Base-by-base conservation (phyloP, 2,888 invertebrate genomes). In the Endotricha flammealis region DNA sequence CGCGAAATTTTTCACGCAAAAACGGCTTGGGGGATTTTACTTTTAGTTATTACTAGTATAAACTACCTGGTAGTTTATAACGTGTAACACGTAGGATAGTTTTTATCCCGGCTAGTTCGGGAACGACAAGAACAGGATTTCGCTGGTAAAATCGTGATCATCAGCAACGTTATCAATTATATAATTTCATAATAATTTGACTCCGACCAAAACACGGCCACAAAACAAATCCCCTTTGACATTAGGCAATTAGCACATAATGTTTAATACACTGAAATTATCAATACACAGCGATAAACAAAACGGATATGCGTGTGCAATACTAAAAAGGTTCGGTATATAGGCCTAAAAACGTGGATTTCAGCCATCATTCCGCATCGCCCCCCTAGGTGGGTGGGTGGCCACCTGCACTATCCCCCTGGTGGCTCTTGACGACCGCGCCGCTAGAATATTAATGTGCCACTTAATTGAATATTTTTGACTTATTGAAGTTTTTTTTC, bases 341-440 rank as follows among this genome's bases (percentile, higher is more conserved):
- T 76, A 81, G 82, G 82, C 83, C 82, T 81, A 82, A 83, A 85
- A 85, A 83, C 76, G 76, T 61, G 71, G 51, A 70, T 77, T 78
- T 75, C 69, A 53, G 62, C 65, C 65, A 67, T 68, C 67, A 64
- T 60, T 60, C 66, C 57, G 43, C 55, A 48, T 44, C 54, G 56
- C 52, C 63, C 57, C 48, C 36, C 39, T 31, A 29, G 31, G 38
- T 37, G 35, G 50, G 51, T 54, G 53, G 43, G 44, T 17, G 40
- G 35, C 42, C 49, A 55, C 59, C 64, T 60, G 69, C 67, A 80
- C 80, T 80, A 81, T 79, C 66, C 72, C 73, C 63, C 65, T 53
- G 50, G 51, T 64, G 69, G 56, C 73, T 67, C 81, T 79, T 82
- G 73, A 73, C 78, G 75, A 75, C 77, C 78, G 68, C 77, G 71